These are phyloP conservation scores for Clarias macrocephalus DNA, from an alignment of 2,113 vertebrate species.

Conservation along the genomic window DNA sequence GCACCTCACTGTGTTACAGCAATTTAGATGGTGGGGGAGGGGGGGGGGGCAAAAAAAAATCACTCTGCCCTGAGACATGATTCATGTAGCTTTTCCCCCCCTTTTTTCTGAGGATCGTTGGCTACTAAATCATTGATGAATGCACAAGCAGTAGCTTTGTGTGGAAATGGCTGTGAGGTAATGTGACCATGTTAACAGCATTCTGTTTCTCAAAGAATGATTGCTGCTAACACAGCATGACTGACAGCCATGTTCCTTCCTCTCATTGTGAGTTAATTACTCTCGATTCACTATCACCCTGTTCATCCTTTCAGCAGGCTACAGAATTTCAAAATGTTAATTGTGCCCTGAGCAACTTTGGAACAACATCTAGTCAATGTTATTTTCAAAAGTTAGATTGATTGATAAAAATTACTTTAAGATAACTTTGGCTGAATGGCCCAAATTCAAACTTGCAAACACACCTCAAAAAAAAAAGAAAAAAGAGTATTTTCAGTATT, in stretches of 20 bases:
- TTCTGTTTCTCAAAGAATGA: conserved; percentile 36
- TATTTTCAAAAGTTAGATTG: too few relatives aligned
- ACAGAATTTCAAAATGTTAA: conserved; percentile 23
- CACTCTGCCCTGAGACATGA: conserved; percentile 25
- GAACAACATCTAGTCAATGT: too few relatives aligned
- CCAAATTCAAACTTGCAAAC: too few relatives aligned
- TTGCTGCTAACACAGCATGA: conserved; percentile 34
- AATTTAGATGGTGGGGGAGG: background rate
- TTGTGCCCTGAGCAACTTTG: background rate
- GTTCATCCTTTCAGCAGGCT: background rate
- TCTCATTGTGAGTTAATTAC: conserved; percentile 18
- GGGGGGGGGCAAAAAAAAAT: background rate
- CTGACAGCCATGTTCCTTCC: conserved; percentile 22
- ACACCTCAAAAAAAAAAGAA: too few relatives aligned
- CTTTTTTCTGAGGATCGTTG: conserved; percentile 32
- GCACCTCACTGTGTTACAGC: background rate
- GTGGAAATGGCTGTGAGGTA: conserved; percentile 28
- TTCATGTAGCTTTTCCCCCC: conserved; percentile 33
- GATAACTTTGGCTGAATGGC: too few relatives aligned
- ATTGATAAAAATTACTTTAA: too few relatives aligned
- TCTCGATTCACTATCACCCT: conserved; percentile 19
- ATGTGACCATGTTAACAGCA: conserved; percentile 37
- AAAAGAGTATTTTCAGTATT: too few relatives aligned
- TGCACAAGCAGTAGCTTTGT: conserved; percentile 29
- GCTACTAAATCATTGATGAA: conserved; percentile 43